Percentiles rank a stretch among this genome's conserved stretches.
Evolutionary conservation across 2,888 invertebrate genomes (phyloP).

Genomic region (Leptinotarsa tumamoca): DNA sequence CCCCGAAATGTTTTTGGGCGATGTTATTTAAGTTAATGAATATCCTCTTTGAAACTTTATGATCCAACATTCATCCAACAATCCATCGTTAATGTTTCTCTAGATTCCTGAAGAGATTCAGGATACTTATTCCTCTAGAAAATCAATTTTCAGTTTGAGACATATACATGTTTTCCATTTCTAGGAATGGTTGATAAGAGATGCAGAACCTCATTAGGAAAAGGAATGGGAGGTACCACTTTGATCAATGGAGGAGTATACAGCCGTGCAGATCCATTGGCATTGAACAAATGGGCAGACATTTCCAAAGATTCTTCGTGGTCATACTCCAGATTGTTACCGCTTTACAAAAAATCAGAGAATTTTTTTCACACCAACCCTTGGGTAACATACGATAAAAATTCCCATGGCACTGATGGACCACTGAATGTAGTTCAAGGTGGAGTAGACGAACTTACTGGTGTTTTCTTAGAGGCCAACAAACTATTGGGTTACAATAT

Average conservation of each 20-base stretch:
- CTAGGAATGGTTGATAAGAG: background rate
- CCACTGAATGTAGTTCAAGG: conserved; percentile 43
- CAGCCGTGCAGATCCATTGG: conserved; percentile 65
- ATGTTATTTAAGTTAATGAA: no score
- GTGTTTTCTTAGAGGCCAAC: conserved; percentile 74
- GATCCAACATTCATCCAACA: no score
- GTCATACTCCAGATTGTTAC: conserved; percentile 71
- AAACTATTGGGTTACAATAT: conserved; percentile 76
- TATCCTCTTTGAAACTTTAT: no score
- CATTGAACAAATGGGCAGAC: conserved; percentile 67
- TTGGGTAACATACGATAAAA: conserved; percentile 18
- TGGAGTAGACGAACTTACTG: conserved; percentile 32
- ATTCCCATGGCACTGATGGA: conserved; percentile 41
- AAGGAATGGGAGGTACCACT: conserved; percentile 68
- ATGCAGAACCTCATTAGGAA: conserved; percentile 60
- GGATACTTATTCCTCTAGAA: background rate
- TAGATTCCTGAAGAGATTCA: background rate
- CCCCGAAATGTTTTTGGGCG: no score
- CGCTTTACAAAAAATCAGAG: conserved; percentile 59
- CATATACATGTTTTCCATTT: background rate
- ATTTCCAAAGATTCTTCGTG: conserved; percentile 58
- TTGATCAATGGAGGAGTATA: conserved; percentile 69
- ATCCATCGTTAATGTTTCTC: no score
- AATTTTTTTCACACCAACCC: conserved; percentile 33
- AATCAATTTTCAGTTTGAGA: background rate